phyloP scores from a whole-genome alignment of 2,888 invertebrate species.

The Andrena minutula region DNA sequence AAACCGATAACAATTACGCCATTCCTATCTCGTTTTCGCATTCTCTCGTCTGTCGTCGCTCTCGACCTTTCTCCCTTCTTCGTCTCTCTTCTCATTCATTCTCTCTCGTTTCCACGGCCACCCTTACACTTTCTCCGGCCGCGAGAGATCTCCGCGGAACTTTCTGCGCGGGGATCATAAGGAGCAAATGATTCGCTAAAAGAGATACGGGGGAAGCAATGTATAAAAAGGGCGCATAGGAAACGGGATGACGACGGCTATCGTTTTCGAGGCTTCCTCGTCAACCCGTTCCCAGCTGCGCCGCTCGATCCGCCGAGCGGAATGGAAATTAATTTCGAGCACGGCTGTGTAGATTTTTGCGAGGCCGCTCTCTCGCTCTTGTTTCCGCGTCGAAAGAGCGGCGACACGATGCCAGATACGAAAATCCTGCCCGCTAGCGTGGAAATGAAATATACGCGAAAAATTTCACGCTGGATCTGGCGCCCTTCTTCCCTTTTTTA shows the following conservation, averaged over 20 bases:
- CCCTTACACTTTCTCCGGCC: conserved; percentile 3
- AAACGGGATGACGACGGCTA: conserved; percentile 37
- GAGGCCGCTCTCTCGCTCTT: not conserved
- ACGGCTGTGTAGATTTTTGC: conserved; percentile 10
- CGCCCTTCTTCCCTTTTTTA: not conserved
- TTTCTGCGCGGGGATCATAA: not conserved
- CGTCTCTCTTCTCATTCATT: conserved; percentile 15
- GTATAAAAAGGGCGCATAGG: conserved; percentile 27
- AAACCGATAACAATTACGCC: conserved; percentile 69
- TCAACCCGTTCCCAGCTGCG: conserved; percentile 4
- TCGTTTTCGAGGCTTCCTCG: conserved; percentile 31
- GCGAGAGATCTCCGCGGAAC: not conserved
- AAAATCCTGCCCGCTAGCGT: not conserved
- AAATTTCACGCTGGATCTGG: not conserved
- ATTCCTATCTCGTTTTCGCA: conserved; percentile 59
- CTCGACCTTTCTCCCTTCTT: conserved; percentile 38
- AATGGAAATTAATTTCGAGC: conserved; percentile 46
- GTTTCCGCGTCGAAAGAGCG: not conserved
- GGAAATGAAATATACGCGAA: not conserved
- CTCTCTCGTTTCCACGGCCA: not conserved
- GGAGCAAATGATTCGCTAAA: not conserved
- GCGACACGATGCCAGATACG: not conserved
- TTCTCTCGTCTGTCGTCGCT: conserved; percentile 59
- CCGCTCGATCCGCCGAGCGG: not conserved
- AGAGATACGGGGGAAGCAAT: not conserved